Conservation (phyloP, 2,888 invertebrate genomes). For the Lochmaea crataegi region DNA sequence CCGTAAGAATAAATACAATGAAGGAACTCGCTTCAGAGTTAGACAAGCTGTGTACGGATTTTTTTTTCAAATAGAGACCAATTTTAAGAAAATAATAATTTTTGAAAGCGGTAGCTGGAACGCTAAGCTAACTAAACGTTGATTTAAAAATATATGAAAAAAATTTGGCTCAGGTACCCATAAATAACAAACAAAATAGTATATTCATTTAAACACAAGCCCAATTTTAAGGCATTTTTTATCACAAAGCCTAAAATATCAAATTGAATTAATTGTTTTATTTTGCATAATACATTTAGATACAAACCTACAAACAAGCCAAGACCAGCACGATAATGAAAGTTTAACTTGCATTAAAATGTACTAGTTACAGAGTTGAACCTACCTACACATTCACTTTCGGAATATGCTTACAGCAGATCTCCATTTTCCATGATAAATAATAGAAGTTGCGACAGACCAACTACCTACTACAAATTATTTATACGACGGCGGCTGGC, state of each 20-base stretch:
- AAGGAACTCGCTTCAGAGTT: no score
- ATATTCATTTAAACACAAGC: no score
- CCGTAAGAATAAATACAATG: no score
- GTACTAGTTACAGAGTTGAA: neutral
- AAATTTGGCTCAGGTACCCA: no score
- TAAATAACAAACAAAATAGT: no score
- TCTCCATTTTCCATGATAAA: slow-evolving; percentile 45
- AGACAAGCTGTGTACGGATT: no score
- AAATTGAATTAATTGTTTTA: neutral
- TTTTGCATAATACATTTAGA: neutral
- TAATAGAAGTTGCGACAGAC: slow-evolving; percentile 13
- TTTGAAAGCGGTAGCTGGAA: no score
- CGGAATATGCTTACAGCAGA: slow-evolving; percentile 13
- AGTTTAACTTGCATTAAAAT: neutral
- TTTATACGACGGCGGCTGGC: neutral
- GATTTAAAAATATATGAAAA: no score
- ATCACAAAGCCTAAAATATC: neutral
- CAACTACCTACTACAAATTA: neutral
- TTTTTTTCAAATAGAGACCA: no score
- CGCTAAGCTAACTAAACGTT: no score
- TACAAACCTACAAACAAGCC: neutral
- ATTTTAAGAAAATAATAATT: no score
- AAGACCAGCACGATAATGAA: neutral
- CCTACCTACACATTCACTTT: neutral
- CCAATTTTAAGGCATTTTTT: no score